Percentiles rank a stretch among this genome's conserved stretches.
phyloP scores from a whole-genome alignment of 1,140 invertebrate species.

The Sweltsa coloradensis region DNA sequence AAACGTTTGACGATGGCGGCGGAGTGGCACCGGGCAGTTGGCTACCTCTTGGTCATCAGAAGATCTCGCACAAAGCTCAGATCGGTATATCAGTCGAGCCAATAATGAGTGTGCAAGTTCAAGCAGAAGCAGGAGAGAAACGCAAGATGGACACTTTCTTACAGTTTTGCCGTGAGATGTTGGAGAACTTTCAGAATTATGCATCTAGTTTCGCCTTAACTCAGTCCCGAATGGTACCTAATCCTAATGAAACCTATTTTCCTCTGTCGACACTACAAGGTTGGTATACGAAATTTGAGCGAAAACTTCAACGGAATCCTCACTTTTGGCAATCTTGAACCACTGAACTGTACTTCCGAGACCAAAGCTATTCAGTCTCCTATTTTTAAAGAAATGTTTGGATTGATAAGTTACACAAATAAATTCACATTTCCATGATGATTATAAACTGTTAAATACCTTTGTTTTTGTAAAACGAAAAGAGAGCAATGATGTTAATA shows the following conservation, averaged over 20 bases:
- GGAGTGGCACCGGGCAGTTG: slow-evolving; percentile 5
- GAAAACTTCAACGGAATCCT: slow-evolving; percentile 79
- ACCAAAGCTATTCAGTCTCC: no score
- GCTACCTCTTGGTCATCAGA: slow-evolving; percentile 29
- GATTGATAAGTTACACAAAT: no score
- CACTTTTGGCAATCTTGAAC: slow-evolving; percentile 67
- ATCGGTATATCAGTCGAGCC: slow-evolving; percentile 89
- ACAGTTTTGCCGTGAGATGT: slow-evolving; percentile 84
- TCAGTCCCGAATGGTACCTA: slow-evolving; percentile 64
- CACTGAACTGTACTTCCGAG: no score
- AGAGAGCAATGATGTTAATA: no score
- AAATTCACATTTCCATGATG: no score
- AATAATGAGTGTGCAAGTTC: slow-evolving; percentile 25
- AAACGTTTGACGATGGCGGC: slow-evolving; percentile 21
- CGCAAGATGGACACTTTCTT: slow-evolving; percentile 46
- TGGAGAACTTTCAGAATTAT: slow-evolving; percentile 88
- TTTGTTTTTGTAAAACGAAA: no score
- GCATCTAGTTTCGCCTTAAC: slow-evolving; percentile 76
- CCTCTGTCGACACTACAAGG: slow-evolving; percentile 75
- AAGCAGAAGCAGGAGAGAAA: slow-evolving; percentile 30
- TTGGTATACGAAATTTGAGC: slow-evolving; percentile 89
- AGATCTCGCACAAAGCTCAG: slow-evolving; percentile 81
- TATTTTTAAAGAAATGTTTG: no score
- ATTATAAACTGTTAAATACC: no score
- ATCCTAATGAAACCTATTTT: slow-evolving; percentile 71